Evolutionary conservation across 2,888 invertebrate species (phyloP).

Genomic region (Gortyna flavago): DNA sequence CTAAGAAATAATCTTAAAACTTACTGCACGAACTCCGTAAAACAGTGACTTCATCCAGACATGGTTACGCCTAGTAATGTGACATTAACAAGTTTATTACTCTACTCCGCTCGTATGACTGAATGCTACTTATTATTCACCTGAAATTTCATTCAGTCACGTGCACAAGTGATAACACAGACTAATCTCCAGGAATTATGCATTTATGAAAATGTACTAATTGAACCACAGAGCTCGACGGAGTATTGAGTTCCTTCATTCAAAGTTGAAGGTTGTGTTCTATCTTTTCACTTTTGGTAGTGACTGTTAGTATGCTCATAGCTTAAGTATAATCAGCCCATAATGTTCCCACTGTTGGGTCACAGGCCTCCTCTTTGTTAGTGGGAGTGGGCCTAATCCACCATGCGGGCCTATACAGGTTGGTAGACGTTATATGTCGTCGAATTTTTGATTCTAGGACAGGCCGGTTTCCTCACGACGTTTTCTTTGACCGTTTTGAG

Average conservation of each 20-base stretch:
- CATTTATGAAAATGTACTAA: conserved; percentile 41
- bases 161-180: conserved; percentile 55
- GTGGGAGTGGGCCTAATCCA: background rate
- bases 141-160: conserved; percentile 60
- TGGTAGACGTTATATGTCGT: background rate
- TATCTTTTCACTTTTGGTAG: conserved; percentile 29
- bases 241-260: conserved; percentile 22
- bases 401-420: background rate
- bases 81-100: conserved; percentile 61
- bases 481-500: background rate
- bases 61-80: conserved; percentile 48
- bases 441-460: background rate
- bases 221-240: conserved; percentile 22
- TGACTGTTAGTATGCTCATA: conserved; percentile 62
- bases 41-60: conserved; percentile 49
- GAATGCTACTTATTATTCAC: conserved; percentile 63
- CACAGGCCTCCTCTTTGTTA: background rate
- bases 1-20: conserved; percentile 40
- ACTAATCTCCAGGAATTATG: conserved; percentile 55
- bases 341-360: background rate
- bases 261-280: conserved; percentile 1
- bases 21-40: conserved; percentile 43
- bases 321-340: background rate
- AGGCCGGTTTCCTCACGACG: background rate
- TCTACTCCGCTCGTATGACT: conserved; percentile 52